Percentiles rank a stretch among this genome's conserved stretches.
Conservation (phyloP, 2,113 vertebrate species). For the Sigmodon hispidus region DNA sequence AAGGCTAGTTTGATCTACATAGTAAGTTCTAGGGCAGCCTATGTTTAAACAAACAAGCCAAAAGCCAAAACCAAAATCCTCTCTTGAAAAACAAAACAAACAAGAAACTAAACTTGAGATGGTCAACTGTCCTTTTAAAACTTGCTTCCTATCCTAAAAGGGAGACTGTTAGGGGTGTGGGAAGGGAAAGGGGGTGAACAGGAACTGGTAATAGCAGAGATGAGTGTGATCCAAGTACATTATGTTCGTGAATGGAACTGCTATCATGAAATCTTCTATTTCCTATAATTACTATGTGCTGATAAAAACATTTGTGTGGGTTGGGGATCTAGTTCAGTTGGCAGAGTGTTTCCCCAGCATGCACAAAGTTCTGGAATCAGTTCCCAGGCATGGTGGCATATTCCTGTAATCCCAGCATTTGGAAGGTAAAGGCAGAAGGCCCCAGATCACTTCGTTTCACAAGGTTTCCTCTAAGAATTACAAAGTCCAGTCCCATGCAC, state of each 20-base stretch:
- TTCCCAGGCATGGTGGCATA: not conserved
- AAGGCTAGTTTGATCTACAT: not conserved
- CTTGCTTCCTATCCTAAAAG: not conserved
- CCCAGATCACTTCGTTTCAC: not conserved
- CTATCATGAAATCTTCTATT: not conserved
- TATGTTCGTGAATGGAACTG: not conserved
- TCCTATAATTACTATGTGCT: not conserved
- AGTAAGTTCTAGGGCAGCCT: not conserved
- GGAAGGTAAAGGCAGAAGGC: not conserved
- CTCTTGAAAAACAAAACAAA: not conserved
- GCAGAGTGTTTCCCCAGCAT: not conserved
- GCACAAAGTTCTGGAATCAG: not conserved
- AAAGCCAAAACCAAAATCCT: not conserved
- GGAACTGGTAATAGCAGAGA: not conserved
- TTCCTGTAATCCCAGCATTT: not conserved
- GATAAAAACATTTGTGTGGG: not conserved
- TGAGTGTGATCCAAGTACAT: not conserved
- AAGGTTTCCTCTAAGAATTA: not conserved
- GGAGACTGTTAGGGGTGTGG: not conserved
- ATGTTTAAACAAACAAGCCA: not conserved
- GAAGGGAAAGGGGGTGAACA: not conserved
- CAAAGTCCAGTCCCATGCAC: not conserved
- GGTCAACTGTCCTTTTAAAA: not conserved
- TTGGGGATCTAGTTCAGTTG: not conserved
- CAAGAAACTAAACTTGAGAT: not conserved